phyloP scores from a whole-genome alignment of 2,888 invertebrate species.

The Crematogaster levior region DNA sequence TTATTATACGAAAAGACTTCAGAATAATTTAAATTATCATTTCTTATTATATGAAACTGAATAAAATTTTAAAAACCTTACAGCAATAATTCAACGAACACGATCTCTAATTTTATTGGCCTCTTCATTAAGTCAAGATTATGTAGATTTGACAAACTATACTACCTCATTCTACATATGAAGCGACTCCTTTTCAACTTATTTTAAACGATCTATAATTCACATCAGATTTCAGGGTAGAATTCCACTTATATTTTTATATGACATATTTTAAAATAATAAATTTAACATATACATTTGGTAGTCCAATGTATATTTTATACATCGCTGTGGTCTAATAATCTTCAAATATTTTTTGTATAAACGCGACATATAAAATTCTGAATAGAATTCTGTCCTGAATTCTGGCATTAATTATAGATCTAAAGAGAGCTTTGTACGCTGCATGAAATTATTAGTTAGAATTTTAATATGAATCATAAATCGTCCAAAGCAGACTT shows the following conservation, averaged over 20 bases:
- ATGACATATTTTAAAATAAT: neutral
- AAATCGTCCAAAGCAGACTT: neutral
- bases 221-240: neutral
- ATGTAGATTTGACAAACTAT: neutral
- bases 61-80: neutral
- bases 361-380: neutral
- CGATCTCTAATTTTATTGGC: neutral
- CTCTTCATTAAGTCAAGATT: neutral
- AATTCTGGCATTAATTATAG: neutral
- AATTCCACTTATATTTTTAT: conserved; percentile 1
- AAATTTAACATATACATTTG: neutral
- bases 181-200: neutral
- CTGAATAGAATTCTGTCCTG: no score
- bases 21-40: neutral
- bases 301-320: neutral
- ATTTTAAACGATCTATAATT: no score
- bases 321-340: neutral
- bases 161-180: neutral
- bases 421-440: neutral
- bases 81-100: neutral
- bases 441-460: neutral
- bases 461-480: neutral
- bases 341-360: neutral
- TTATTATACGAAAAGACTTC: neutral
- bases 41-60: neutral